These are phyloP conservation scores for Lacanobia oleracea DNA, from an alignment of 2,888 invertebrate species.

Conservation along the genomic window DNA sequence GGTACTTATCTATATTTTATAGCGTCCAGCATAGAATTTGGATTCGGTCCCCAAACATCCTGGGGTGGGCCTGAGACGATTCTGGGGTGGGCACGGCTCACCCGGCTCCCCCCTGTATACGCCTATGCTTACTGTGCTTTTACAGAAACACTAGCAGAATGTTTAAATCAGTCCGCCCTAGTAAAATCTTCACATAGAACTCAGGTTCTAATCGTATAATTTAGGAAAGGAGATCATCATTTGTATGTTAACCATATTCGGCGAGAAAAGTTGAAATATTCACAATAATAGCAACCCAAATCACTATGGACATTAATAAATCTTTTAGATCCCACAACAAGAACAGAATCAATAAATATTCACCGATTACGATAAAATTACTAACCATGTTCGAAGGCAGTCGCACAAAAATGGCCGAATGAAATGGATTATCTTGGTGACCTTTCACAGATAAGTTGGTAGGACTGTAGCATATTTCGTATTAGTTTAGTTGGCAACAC, in stretches of 20 bases:
- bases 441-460: too few species aligned
- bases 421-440: slow-evolving; percentile 4
- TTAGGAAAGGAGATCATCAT: slow-evolving; percentile 92
- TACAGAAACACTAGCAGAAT: rapidly evolving
- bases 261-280: slow-evolving; percentile 25
- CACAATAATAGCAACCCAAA: not conserved
- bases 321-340: not conserved
- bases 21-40: too few species aligned
- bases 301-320: not conserved
- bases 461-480: too few species aligned
- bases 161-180: slow-evolving; percentile 93
- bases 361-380: slow-evolving; percentile 48
- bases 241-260: slow-evolving; percentile 70
- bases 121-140: not conserved
- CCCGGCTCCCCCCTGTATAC: too few species aligned
- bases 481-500: too few species aligned
- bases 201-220: slow-evolving; percentile 93
- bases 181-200: slow-evolving; percentile 92
- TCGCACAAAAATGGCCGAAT: slow-evolving; percentile 88
- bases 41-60: too few species aligned
- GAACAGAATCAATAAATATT: slow-evolving; percentile 11
- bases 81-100: too few species aligned
- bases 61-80: too few species aligned
- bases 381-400: slow-evolving; percentile 83
- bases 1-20: too few species aligned